Conservation (phyloP, 2,797 vertebrate genomes). For the Channallabes apus region DNA sequence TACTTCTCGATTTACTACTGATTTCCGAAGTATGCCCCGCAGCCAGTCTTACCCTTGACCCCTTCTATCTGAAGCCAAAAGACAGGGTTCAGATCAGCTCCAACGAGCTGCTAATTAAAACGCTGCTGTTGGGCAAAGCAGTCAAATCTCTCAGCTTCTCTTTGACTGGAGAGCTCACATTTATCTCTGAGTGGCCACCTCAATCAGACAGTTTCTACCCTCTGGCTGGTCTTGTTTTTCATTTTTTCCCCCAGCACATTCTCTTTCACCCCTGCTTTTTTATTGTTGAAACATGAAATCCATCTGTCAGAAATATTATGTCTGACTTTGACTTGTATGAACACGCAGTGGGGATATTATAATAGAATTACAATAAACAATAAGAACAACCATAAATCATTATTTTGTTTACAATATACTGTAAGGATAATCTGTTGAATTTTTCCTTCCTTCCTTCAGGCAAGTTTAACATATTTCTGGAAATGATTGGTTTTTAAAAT, state of each 20-base stretch:
- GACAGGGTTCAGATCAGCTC: slow-evolving; percentile 36
- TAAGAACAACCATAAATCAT: neutral
- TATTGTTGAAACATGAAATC: slow-evolving; percentile 10
- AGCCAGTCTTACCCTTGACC: slow-evolving; percentile 34
- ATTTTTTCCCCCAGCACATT: neutral
- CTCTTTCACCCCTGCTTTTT: neutral
- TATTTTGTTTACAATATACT: neutral
- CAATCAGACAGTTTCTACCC: slow-evolving; percentile 30
- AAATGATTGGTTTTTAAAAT: neutral
- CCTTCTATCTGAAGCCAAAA: slow-evolving; percentile 10
- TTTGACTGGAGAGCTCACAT: slow-evolving; percentile 31
- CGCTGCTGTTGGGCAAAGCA: slow-evolving; percentile 27
- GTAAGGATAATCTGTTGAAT: neutral
- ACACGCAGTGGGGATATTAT: neutral
- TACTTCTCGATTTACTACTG: neutral
- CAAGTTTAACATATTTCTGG: neutral
- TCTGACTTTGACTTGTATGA: neutral
- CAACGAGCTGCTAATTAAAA: slow-evolving; percentile 44
- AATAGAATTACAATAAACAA: neutral
- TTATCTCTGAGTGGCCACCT: slow-evolving; percentile 32
- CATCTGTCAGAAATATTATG: slow-evolving; percentile 7
- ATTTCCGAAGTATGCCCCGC: slow-evolving; percentile 5
- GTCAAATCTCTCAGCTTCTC: slow-evolving; percentile 24
- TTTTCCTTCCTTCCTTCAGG: too few species aligned
- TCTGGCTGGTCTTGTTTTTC: slow-evolving; percentile 1